phyloP scores from a whole-genome alignment of 2,113 vertebrate genomes.

The Tetrax tetrax region DNA sequence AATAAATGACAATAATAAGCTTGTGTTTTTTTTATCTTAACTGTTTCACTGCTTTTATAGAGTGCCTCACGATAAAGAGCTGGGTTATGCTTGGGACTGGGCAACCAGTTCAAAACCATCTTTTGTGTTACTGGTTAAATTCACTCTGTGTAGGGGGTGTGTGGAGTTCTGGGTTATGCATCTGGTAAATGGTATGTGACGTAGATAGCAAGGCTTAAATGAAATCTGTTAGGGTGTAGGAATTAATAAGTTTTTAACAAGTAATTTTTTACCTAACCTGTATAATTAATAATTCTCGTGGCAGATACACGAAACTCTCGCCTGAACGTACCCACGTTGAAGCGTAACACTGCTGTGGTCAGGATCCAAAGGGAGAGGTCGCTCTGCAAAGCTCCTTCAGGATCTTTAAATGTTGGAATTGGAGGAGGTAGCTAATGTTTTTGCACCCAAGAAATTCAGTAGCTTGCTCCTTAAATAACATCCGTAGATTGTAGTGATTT shows the following conservation, averaged over 20 bases:
- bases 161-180: not conserved
- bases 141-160: not conserved
- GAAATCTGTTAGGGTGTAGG: not conserved
- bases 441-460: not conserved
- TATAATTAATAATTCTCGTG: not conserved
- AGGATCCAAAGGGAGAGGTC: not conserved
- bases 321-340: not conserved
- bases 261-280: not conserved
- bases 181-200: not conserved
- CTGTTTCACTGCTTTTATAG: not conserved
- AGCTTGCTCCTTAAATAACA: not conserved
- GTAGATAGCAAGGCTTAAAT: not conserved
- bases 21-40: not conserved
- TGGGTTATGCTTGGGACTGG: not conserved
- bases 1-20: conserved; percentile 71
- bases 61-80: not conserved
- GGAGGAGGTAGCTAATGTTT: not conserved
- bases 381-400: not conserved
- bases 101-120: not conserved
- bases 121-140: not conserved
- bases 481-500: not conserved
- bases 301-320: not conserved
- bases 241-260: not conserved
- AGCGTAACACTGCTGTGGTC: not conserved
- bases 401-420: not conserved